A percentile compares a stretch with the other conserved stretches of the same genome.
These are phyloP conservation scores for Neoascia interrupta DNA, from an alignment of 2,888 invertebrate species.

Conservation along the genomic window DNA sequence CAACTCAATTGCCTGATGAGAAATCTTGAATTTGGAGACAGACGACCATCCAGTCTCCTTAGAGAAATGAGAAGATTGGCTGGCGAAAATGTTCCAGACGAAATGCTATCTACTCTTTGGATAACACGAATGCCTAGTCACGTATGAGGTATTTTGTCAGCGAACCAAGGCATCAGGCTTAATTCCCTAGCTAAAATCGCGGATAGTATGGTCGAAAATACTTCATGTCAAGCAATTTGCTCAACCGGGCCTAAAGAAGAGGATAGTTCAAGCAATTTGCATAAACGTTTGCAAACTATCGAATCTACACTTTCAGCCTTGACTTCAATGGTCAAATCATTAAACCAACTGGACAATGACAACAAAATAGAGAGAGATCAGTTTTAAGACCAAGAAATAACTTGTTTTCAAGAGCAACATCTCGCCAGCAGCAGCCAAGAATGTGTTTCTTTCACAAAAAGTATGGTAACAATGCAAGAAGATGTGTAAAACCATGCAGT, in stretches of 20 bases:
- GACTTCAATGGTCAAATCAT: no score
- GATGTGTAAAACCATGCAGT: background rate
- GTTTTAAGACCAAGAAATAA: no score
- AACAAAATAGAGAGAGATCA: no score
- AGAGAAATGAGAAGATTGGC: background rate
- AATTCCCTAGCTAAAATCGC: background rate
- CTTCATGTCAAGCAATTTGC: background rate
- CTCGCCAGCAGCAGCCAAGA: background rate
- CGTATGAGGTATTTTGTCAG: background rate
- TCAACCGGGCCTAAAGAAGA: background rate
- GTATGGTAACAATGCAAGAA: background rate
- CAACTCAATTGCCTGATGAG: background rate
- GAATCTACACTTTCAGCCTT: background rate
- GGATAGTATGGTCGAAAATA: background rate
- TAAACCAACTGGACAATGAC: no score
- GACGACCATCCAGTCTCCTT: background rate
- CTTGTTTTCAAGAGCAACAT: background rate
- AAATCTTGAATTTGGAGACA: background rate
- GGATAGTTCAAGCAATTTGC: no score
- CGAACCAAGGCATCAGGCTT: background rate
- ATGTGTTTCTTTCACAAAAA: background rate
- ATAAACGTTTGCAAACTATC: background rate
- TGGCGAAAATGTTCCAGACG: background rate
- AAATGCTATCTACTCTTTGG: background rate
- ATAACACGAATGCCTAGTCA: background rate